phyloP scores from a whole-genome alignment of 2,113 vertebrate species.

The Osmerus eperlanus region DNA sequence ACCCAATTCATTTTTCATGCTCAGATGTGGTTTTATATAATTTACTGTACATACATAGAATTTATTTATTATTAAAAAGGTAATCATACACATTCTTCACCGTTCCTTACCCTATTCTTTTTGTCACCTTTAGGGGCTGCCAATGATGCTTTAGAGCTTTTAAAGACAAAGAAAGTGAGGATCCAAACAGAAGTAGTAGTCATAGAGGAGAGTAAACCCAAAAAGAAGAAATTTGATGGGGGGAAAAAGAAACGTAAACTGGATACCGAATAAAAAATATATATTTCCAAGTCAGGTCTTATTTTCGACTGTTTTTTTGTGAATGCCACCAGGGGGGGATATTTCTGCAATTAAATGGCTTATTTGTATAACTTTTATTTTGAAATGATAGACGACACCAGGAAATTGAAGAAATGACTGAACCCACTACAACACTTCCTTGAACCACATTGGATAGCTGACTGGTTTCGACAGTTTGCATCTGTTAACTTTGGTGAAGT shows the following conservation, averaged over 20 bases:
- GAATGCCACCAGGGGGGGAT: neutral
- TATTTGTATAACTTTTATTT: slow-evolving; percentile 21
- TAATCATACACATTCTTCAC: no score
- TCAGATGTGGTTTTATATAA: no score
- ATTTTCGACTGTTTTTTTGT: slow-evolving; percentile 1
- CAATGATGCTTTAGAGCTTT: slow-evolving; percentile 25
- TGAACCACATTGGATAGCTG: no score
- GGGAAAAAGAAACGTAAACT: slow-evolving; percentile 40
- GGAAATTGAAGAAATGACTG: neutral
- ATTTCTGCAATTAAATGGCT: neutral
- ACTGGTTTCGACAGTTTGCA: no score
- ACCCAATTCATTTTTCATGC: no score
- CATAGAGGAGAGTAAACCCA: slow-evolving; percentile 60
- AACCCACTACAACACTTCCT: no score
- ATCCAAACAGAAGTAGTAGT: slow-evolving; percentile 57
- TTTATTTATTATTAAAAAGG: no score
- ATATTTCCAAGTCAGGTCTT: neutral
- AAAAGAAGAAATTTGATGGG: slow-evolving; percentile 56
- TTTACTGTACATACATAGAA: no score
- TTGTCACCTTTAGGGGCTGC: slow-evolving; percentile 7
- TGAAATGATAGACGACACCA: slow-evolving; percentile 11
- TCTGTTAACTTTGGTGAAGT: neutral
- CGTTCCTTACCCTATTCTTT: neutral
- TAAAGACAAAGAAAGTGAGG: slow-evolving; percentile 58
- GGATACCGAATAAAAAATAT: slow-evolving; percentile 34